Evolutionary conservation across 1,140 invertebrate genomes (phyloP), one percentile per base, ranked within the genome.

Genomic region (Neotoxoptera formosana): DNA sequence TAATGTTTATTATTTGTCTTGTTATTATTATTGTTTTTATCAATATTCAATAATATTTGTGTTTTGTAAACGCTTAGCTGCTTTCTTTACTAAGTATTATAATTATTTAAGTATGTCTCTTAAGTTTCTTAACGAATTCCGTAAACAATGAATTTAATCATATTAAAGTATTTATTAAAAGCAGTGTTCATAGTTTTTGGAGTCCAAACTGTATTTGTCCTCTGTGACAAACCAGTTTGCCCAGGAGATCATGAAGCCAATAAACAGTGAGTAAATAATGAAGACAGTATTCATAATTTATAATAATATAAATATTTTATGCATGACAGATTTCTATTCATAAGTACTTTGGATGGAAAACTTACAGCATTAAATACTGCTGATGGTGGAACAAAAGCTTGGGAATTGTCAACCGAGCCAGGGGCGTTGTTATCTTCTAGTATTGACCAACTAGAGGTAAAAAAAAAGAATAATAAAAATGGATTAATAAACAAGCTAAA

Each of bases 341-440:
- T 99, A 47, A 98, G 97, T 94, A 98, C 98, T 56, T 95, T 99
- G 86, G 98, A 99, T 96, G 98, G 98, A 8, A 96, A 96, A 94
- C 94, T 99, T 51, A 97, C 97, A 91, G 98, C 98, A 11, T 95
- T 99, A 92, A 97, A 98, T 95, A 95, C 96, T 41, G 95, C 95
- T 36, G 95, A 96, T 90, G 96, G 96, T 94, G 98, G 98, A n/a
- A 94, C 96, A 90, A 95, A 97, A 94, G 95, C 96, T 93, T 99
- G 98, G 98, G 96, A 96, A 94, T 94, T 98, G 60, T 95, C 97
- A 84, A 98, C 98, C 84, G 96, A 96, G 56, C 96, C 97, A 30
- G 96, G 96, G 51, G 96, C 97, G 20, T 96, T 99, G 94, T 95
- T 98, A 17, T 97, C 97, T 25, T 98, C 98, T 2, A 98, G 97